Conservation (phyloP, 2,113 vertebrate species). For the Brachyhypopomus gauderio region DNA sequence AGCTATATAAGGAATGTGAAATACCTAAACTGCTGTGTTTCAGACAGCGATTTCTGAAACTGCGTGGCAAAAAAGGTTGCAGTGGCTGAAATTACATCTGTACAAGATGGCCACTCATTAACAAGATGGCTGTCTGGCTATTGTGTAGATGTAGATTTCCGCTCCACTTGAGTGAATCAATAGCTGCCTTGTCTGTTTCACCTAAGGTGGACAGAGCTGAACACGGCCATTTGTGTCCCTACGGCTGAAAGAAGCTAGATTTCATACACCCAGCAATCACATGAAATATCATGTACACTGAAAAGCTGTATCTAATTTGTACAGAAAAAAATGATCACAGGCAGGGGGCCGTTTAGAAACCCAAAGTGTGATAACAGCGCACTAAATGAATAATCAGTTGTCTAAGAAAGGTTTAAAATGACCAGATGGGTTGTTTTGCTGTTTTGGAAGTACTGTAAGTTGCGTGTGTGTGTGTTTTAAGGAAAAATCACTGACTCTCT, state of each 20-base stretch:
- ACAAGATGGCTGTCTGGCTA: background rate
- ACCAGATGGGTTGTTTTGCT: background rate
- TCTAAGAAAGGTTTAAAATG: background rate
- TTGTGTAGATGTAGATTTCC: background rate
- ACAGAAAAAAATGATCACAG: background rate
- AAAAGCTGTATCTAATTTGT: background rate
- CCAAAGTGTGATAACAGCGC: background rate
- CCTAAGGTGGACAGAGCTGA: background rate
- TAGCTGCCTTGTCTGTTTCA: background rate
- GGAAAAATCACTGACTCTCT: constrained; percentile 82
- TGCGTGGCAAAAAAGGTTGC: too few relatives aligned
- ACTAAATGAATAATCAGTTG: too few relatives aligned
- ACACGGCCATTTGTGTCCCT: background rate
- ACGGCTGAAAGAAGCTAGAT: background rate
- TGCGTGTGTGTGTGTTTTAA: constrained; percentile 53
- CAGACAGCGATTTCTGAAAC: background rate
- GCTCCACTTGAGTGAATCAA: constrained; percentile 23
- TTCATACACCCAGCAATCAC: background rate
- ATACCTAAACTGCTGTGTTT: background rate
- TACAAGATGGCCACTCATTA: background rate
- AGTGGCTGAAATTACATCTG: background rate
- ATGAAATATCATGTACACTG: background rate
- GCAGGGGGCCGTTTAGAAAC: background rate
- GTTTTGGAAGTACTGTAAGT: background rate
- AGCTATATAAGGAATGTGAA: background rate